Percentiles rank a stretch among this genome's conserved stretches.
Evolutionary conservation across 2,797 vertebrate species (phyloP).

Genomic region (Columba guinea): DNA sequence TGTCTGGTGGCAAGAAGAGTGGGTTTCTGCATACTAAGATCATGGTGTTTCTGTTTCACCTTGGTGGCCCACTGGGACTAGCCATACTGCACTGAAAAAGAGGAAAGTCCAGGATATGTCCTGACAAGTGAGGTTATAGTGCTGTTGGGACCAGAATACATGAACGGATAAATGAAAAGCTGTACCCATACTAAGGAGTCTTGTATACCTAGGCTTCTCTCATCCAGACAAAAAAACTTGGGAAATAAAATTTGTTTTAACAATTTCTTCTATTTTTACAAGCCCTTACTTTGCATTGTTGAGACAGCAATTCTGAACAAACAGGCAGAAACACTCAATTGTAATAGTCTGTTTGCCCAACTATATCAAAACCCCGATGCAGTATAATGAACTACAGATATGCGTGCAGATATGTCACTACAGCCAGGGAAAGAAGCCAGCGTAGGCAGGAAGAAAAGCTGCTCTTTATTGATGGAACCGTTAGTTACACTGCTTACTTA

Average conservation of each 20-base stretch:
- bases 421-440: background rate
- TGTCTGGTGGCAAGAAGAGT: background rate
- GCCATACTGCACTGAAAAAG: background rate
- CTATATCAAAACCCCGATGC: background rate
- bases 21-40: background rate
- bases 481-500: background rate
- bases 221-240: background rate
- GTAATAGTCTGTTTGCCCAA: background rate
- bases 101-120: background rate
- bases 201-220: background rate
- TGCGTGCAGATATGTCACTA: background rate
- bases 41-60: background rate
- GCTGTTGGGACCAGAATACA: background rate
- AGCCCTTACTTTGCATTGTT: background rate
- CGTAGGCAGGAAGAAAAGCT: background rate
- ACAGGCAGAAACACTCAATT: background rate
- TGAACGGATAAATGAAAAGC: background rate
- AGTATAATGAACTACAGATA: background rate
- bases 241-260: background rate
- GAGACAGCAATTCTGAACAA: background rate
- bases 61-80: background rate
- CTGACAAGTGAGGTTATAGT: background rate
- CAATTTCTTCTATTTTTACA: background rate
- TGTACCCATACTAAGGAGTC: background rate
- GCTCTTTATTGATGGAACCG: background rate